These are phyloP conservation scores for Poecilobothrus nobilitatus DNA, from an alignment of 2,888 invertebrate genomes.

Conservation along the genomic window DNA sequence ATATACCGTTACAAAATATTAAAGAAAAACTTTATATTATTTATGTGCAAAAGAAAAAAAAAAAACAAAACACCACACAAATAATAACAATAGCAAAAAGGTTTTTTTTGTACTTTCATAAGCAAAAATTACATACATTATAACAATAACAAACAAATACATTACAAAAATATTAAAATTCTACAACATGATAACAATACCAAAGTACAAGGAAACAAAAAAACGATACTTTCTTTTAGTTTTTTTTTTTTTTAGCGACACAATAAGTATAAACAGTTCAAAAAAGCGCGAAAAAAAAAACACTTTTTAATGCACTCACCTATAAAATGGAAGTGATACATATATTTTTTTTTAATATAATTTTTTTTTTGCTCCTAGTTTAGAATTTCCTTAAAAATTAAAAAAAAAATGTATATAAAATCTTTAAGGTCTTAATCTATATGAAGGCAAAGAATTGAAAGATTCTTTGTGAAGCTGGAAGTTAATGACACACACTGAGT, in stretches of 20 bases:
- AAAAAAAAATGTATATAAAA: too few relatives aligned
- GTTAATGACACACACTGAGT: too few relatives aligned
- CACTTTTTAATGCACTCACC: constrained; percentile 1
- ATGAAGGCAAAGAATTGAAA: too few relatives aligned
- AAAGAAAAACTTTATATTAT: not conserved
- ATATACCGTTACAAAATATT: not conserved
- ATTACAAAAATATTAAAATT: too few relatives aligned
- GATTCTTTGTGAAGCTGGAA: too few relatives aligned
- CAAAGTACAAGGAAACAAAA: not conserved
- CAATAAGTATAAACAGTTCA: not conserved
- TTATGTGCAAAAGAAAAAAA: not conserved
- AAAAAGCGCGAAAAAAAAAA: not conserved
- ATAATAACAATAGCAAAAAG: not conserved
- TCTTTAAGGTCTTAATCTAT: too few relatives aligned
- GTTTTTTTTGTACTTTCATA: not conserved
- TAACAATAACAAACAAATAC: too few relatives aligned
- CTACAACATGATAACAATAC: not conserved
- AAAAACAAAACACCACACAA: not conserved
- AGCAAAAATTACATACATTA: not conserved
- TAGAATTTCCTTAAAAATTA: too few relatives aligned
- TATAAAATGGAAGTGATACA: not conserved
- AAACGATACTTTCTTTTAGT: not conserved
- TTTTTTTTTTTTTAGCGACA: too few relatives aligned
- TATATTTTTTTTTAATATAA: not conserved
- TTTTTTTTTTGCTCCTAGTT: not conserved